Evolutionary conservation across 2,888 invertebrate species (phyloP).

Genomic region (Ochropacha duplaris): DNA sequence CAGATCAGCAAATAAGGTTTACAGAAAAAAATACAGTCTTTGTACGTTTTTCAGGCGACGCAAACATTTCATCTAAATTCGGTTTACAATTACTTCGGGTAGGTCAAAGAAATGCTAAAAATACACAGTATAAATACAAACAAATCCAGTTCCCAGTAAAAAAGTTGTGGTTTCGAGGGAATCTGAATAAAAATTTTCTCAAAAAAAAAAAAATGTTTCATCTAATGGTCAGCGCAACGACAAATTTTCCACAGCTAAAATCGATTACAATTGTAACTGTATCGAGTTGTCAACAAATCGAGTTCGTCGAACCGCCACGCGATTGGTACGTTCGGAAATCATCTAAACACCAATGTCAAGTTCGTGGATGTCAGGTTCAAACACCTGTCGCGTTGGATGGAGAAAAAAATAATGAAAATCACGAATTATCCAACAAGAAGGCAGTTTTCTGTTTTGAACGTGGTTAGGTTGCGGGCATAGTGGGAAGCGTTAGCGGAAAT

Average conservation of each 20-base stretch:
- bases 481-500: conserved; percentile 33
- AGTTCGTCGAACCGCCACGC: conserved; percentile 52
- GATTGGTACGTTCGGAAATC: conserved; percentile 39
- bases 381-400: conserved; percentile 60
- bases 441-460: conserved; percentile 59
- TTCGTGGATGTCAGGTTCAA: conserved; percentile 71
- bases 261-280: conserved; percentile 54
- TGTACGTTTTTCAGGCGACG: neutral
- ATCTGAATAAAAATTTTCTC: neutral
- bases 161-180: neutral
- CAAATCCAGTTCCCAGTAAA: neutral
- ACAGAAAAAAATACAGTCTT: neutral
- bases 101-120: too few relatives aligned
- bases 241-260: conserved; percentile 24
- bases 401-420: conserved; percentile 68
- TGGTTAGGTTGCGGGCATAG: conserved; percentile 14
- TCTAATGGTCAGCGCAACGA: conserved; percentile 17
- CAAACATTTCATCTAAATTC: neutral
- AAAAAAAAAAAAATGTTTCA: conserved; percentile 17
- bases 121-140: too few relatives aligned
- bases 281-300: conserved; percentile 40
- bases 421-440: conserved; percentile 80
- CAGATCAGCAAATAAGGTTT: neutral
- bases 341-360: conserved; percentile 65
- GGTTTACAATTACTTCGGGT: neutral